Base-by-base conservation (phyloP, 1,140 invertebrate species). In the Pseudomyrmex cubaensis region DNA sequence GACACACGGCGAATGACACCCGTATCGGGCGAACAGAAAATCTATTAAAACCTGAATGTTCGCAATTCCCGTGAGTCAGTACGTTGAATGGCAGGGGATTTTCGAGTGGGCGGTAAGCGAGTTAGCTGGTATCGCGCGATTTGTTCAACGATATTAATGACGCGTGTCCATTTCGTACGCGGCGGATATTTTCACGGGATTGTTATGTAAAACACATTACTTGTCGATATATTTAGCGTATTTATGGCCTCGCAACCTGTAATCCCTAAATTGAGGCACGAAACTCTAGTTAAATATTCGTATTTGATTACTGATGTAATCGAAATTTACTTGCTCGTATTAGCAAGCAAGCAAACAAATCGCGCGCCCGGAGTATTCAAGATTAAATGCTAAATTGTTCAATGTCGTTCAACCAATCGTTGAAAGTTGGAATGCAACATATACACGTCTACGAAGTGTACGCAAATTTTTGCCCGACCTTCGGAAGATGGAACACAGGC, bases 131-230 rank as follows among this genome's bases (percentile, higher is more conserved):
- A 78, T 78, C 76, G 76, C 35, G 44, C 54, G 66, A 80, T 80
- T 80, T 80, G 76, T 80, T 80, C 64, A 59, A 70, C 66, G 66
- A 70, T 80, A 80, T 80, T 80, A 80, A 80, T 80, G 76, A 80
- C 44, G 66, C 76, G 66, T 80, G 76, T 72, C 66, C 76, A 72
- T 80, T 80, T 80, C 54, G 67, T 35, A 48, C 54, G 54, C 20
- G 44, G 62, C 62, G 52, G 22, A 59, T 80, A 80, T 80, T 80
- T 80, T 80, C 66, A 59, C 66, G 22, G 54, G 66, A 72, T 80
- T 72, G 76, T 80, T 80, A 80, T 80, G 76, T 80, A 80, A 80
- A 80, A 35, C 62, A 61, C 66, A 59, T 70, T 80, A 80, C 66
- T 80, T 72, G 76, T 72, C 76, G 66, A 80, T 80, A 35, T 35